phyloP scores from a whole-genome alignment of 2,888 invertebrate species.

The Tenthredo distinguenda region DNA sequence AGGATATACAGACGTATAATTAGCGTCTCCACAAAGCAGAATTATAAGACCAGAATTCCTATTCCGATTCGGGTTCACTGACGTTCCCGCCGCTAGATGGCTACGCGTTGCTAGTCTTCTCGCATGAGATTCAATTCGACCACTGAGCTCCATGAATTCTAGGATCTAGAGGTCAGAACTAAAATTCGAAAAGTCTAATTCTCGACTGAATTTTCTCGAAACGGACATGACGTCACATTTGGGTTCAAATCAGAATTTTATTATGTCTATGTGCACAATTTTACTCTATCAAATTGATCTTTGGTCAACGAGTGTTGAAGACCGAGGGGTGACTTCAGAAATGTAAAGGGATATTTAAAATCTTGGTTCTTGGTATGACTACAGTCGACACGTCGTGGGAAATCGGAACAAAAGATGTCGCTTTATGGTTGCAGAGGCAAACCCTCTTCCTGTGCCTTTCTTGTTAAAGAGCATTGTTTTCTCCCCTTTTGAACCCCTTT shows the following conservation, averaged over 20 bases:
- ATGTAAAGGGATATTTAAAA: background rate
- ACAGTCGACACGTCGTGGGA: conserved; percentile 18
- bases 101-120: background rate
- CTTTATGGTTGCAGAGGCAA: conserved; percentile 7
- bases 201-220: too few relatives aligned
- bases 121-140: background rate
- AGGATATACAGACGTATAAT: too few relatives aligned
- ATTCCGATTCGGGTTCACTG: background rate
- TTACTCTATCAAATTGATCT: background rate
- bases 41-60: background rate
- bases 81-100: background rate
- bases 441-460: background rate
- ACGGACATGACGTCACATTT: too few relatives aligned
- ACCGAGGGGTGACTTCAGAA: background rate
- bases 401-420: conserved; percentile 43
- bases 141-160: too few relatives aligned
- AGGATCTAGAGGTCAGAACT: too few relatives aligned
- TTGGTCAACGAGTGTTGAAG: background rate
- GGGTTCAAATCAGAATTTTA: too few relatives aligned
- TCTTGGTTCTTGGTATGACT: background rate
- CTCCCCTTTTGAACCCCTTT: conserved; percentile 39
- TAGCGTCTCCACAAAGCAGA: too few relatives aligned
- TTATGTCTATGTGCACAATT: too few relatives aligned
- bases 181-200: too few relatives aligned
- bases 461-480: conserved; percentile 29